Evolutionary conservation across 2,888 invertebrate species (phyloP).

Genomic region (Heliothis peltigera): DNA sequence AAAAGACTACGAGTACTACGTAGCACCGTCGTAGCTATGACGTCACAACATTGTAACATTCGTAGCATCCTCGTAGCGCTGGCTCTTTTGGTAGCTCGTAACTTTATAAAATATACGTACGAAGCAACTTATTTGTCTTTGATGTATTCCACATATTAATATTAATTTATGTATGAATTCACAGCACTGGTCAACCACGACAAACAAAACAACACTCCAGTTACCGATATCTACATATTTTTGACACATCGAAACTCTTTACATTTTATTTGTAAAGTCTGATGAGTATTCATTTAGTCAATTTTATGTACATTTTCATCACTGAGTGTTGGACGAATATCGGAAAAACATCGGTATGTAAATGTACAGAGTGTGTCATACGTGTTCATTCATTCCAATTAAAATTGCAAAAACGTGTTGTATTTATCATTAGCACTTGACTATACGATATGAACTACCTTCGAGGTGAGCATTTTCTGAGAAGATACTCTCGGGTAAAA

Average conservation of each 20-base stretch:
- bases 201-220: slow-evolving; percentile 1
- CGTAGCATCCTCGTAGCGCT: slow-evolving; percentile 6
- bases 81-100: too few relatives aligned
- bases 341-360: slow-evolving; percentile 4
- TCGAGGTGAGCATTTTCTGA: slow-evolving; percentile 2
- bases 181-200: neutral
- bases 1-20: neutral
- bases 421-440: too few relatives aligned
- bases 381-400: neutral
- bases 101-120: too few relatives aligned
- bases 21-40: neutral
- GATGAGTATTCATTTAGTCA: slow-evolving; percentile 40
- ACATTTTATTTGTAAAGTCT: neutral
- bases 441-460: too few relatives aligned
- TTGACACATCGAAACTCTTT: neutral
- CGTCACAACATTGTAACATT: neutral
- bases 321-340: slow-evolving; percentile 12
- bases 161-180: neutral
- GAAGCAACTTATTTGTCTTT: too few relatives aligned
- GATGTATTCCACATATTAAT: neutral
- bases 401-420: neutral
- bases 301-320: slow-evolving; percentile 44
- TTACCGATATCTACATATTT: slow-evolving; percentile 2
- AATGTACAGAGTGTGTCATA: neutral
- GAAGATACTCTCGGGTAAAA: slow-evolving; percentile 19